Percentiles rank a stretch among this genome's conserved stretches.
phyloP scores from a whole-genome alignment of 2,888 invertebrate species.

The Calameuta pallipes region DNA sequence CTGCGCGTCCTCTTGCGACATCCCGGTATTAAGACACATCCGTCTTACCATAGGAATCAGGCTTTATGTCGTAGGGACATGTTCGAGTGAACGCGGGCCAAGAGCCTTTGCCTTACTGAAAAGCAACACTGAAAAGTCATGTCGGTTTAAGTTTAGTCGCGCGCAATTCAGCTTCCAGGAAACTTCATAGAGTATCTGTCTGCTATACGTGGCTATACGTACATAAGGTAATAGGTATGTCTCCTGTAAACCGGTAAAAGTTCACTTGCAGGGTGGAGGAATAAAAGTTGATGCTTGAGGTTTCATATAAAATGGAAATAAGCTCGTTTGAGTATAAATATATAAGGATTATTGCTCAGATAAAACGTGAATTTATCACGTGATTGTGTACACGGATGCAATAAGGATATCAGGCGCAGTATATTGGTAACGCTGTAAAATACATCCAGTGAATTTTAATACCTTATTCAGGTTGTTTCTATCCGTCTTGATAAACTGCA shows the following conservation, averaged over 20 bases:
- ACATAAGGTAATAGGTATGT: not conserved
- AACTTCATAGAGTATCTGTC: not conserved
- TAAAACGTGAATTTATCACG: not conserved
- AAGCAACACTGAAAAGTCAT: not conserved
- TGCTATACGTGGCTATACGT: not conserved
- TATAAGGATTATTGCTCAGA: not conserved
- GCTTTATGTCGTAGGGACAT: slow-evolving; percentile 16
- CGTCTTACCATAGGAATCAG: slow-evolving; percentile 5
- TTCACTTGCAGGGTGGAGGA: not conserved
- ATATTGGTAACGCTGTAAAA: not conserved
- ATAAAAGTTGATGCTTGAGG: not conserved
- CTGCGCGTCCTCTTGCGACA: slow-evolving; percentile 6
- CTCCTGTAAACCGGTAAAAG: not conserved
- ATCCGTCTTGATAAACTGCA: not conserved
- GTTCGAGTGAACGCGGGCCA: slow-evolving; percentile 25
- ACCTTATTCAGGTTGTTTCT: not conserved
- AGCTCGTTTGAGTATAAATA: not conserved
- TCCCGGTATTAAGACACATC: not conserved
- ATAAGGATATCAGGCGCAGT: not conserved
- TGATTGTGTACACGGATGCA: not conserved
- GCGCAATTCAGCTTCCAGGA: not conserved
- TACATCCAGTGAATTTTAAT: not conserved
- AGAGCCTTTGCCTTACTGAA: slow-evolving; percentile 12
- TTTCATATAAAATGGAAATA: not conserved
- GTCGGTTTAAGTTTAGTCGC: not conserved